Base-by-base conservation (phyloP, 1,140 invertebrate genomes). In the Gryllus bimaculatus region DNA sequence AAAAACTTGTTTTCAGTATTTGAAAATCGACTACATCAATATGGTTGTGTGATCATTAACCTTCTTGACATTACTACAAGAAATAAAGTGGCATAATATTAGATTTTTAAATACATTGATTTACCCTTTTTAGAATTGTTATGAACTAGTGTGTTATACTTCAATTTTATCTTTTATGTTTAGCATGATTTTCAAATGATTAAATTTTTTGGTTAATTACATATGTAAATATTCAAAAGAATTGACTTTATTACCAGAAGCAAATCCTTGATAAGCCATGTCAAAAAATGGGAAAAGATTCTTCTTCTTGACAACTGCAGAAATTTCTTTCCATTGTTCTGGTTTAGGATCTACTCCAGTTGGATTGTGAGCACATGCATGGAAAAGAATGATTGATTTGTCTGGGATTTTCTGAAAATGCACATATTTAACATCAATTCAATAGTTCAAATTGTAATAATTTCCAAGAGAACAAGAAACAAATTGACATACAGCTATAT, bases 191-290 rank as follows among this genome's bases (percentile, higher is more conserved):
- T 39, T 39, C 26, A 39, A 39, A 39, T 39, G 26, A 39, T 39
- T 39, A 2, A 5, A 39, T 2, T 39, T 39, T 39, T 39, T 39
- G 5, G 1, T 2, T 39, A 39, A 39, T n/a, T 39, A 39, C 26
- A 39, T 39, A 39, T 2, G 26, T 5, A 39, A 39, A 39, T 2
- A 39, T 2, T 39, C 5, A 2, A 39, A 39, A 39, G 26, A 2
- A 39, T 39, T 39, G 26, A 39, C 1, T n/a, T 39, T 39, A 39
- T 81, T 86, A 89, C 89, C 94, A 76, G 93, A 94, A 18, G 94
- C 94, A 89, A 98, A 98, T 18, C 98, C 98, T 89, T 99, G 98
- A 89, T 99, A 99, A 47, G 98, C 98, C 94, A 98, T 98, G 87
- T 99, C 98, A 86, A 99, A 98, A 88, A 95, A 99, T n/a, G 97